Evolutionary conservation across 2,888 invertebrate genomes (phyloP).

Genomic region (Luperina testacea): DNA sequence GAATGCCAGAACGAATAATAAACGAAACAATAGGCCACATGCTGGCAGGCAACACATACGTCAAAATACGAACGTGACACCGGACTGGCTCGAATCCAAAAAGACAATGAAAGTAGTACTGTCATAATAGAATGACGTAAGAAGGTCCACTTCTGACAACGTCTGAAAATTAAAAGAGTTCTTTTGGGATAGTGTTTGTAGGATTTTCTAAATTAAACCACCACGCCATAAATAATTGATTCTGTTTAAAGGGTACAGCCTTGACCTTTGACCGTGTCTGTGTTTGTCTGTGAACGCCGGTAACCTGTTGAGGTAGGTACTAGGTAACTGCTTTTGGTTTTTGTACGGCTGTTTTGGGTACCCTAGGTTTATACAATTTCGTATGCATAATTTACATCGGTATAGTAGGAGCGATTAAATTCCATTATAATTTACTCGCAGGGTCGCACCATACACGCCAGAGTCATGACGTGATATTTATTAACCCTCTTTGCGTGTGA

Average conservation of each 20-base stretch:
- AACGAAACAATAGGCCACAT: constrained; percentile 27
- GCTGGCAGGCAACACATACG: constrained; percentile 28
- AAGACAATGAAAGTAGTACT: constrained; percentile 9
- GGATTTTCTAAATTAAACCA: background rate
- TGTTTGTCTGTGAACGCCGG: background rate
- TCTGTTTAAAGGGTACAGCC: background rate
- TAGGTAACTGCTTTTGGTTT: background rate
- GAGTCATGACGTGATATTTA: background rate
- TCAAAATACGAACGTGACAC: constrained; percentile 38
- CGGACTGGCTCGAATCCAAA: constrained; percentile 21
- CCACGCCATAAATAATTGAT: background rate
- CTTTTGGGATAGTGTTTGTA: background rate
- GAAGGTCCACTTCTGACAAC: constrained; percentile 8
- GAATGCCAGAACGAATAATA: constrained; percentile 14
- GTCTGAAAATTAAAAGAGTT: too few relatives aligned
- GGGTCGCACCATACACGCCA: background rate
- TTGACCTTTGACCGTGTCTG: background rate
- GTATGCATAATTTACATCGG: background rate
- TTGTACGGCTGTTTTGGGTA: background rate
- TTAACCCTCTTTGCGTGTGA: constrained; percentile 3
- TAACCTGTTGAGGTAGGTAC: constrained; percentile 8
- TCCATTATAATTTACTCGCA: background rate
- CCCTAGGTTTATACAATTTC: background rate
- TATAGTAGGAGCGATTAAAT: background rate
- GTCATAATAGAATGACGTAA: background rate